These are phyloP conservation scores for Chymomyza costata DNA, from an alignment of 1,140 invertebrate genomes.

Conservation along the genomic window DNA sequence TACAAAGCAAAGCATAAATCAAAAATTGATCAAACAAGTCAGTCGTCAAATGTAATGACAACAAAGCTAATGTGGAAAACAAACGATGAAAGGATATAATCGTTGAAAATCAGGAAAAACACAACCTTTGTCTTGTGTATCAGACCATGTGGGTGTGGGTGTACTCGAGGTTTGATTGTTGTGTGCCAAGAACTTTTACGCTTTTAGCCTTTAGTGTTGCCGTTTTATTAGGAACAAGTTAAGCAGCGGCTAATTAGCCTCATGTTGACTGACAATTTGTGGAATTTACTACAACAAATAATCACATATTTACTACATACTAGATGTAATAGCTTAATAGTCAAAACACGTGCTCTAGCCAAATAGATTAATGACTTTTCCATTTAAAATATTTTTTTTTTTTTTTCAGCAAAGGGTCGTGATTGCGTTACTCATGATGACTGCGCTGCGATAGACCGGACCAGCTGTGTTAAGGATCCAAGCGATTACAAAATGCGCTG, in stretches of 20 bases:
- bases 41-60: conserved; percentile 60
- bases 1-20: conserved; percentile 39
- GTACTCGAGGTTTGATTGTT: background rate
- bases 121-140: conserved; percentile 8
- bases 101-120: too few relatives aligned
- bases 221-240: too few relatives aligned
- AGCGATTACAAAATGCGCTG: conserved; percentile 79
- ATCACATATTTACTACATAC: too few relatives aligned
- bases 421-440: conserved; percentile 80
- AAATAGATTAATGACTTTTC: too few relatives aligned
- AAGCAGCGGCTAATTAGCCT: too few relatives aligned
- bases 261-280: conserved; percentile 16
- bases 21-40: conserved; percentile 70
- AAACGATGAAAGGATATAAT: conserved; percentile 32
- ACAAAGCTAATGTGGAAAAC: conserved; percentile 27
- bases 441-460: conserved; percentile 80
- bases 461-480: conserved; percentile 80
- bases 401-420: conserved; percentile 76
- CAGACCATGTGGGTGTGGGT: conserved; percentile 5
- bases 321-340: too few relatives aligned
- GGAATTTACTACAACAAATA: background rate
- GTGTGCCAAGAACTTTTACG: too few relatives aligned
- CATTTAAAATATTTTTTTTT: too few relatives aligned
- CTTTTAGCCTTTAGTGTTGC: too few relatives aligned
- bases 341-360: too few relatives aligned